Percentiles rank a stretch among this genome's conserved stretches.
These are phyloP conservation scores for Napeogenes sylphis DNA, from an alignment of 2,888 invertebrate species.

Conservation along the genomic window DNA sequence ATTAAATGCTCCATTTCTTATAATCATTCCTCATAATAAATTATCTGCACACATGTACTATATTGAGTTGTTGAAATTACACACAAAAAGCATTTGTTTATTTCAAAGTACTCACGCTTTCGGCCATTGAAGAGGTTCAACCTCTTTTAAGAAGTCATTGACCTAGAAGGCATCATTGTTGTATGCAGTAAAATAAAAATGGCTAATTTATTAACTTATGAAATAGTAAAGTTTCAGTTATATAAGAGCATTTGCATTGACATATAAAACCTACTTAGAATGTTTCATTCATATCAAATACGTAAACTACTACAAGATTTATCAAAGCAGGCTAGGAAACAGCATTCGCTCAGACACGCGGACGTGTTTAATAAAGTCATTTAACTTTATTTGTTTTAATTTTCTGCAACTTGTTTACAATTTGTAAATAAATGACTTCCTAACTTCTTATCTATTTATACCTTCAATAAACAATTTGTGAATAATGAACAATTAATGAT, in stretches of 20 bases:
- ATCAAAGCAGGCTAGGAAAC: not conserved
- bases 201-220: too few relatives aligned
- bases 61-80: constrained; percentile 1
- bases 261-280: too few relatives aligned
- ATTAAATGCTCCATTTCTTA: not conserved
- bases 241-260: too few relatives aligned
- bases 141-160: constrained; percentile 34
- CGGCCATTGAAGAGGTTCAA: constrained; percentile 15
- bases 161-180: constrained; percentile 37
- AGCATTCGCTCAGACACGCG: not conserved
- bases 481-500: not conserved
- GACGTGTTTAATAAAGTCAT: not conserved
- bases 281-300: too few relatives aligned
- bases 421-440: constrained; percentile 3
- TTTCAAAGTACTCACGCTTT: constrained; percentile 19
- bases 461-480: not conserved
- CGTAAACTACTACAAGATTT: too few relatives aligned
- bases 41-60: too few relatives aligned
- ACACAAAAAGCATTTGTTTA: constrained; percentile 1
- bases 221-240: too few relatives aligned
- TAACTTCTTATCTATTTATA: constrained; percentile 1
- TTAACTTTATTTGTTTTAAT: constrained; percentile 5
- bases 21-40: not conserved
- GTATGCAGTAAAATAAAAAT: too few relatives aligned
- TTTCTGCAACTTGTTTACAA: constrained; percentile 1